Evolutionary conservation across 2,113 vertebrate species (phyloP), one percentile per base, ranked within the genome.

Genomic region (Fregata magnificens): DNA sequence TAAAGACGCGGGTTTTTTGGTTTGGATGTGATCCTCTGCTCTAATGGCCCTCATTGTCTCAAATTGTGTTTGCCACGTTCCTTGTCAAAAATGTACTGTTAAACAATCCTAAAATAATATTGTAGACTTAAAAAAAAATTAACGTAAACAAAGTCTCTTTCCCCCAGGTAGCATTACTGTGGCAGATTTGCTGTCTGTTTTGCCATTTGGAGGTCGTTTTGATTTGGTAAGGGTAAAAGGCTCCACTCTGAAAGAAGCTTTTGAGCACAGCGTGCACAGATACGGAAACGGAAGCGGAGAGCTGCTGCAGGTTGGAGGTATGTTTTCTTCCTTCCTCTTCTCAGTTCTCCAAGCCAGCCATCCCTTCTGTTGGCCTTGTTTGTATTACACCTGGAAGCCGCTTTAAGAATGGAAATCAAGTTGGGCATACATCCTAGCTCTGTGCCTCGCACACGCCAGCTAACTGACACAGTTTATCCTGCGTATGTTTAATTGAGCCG

Each of bases 281-380:
- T 97, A 99, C 0, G 99, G 99, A 32, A 50, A 31, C n/a, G 97
- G 94, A 93, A 98, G 95, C 0, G 99, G 99, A 9, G 99, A 99
- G 84, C 99, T 99, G 97, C 98, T 99, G 13, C 99, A 99, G 95
- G 99, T 99, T 53, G 98, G 99, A 34, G 99, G 99, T 99, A 98
- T 7, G 82, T 96, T 84, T 47, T 25, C 34, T 62, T 74, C 49
- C 36, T 72, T 86, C 44, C 22, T 59, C 34, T 32, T 72, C 58
- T 55, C 44, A 28, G 7, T 65, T 81, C 79, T 38, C 70, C 34
- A 38, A 49, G 38, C 49, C 31, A 65, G 36, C 25, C n/a, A 13
- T 15, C 38, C 38, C 44, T 94, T 71, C 83, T 22, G 7, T 25
- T 61, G 24, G 21, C 61, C 32, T 29, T 45, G 18, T 66, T 47